These are phyloP conservation scores for Heliconius hortense DNA, from an alignment of 2,888 invertebrate genomes.

Conservation along the genomic window DNA sequence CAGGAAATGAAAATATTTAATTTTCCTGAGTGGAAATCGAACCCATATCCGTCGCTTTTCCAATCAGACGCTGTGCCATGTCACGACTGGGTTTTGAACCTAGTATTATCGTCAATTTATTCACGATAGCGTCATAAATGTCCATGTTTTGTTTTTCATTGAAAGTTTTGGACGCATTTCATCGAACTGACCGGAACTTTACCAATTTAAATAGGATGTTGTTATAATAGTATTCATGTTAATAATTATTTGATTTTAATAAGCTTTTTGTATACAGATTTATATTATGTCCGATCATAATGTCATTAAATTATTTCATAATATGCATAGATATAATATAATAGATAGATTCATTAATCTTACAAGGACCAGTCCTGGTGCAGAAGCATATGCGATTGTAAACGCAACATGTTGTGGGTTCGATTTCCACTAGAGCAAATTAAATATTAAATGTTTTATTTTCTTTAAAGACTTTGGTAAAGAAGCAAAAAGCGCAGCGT, in stretches of 20 bases:
- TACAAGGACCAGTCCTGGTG: neutral
- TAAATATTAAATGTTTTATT: no score
- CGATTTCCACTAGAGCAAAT: neutral
- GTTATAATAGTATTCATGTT: neutral
- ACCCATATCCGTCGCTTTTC: no score
- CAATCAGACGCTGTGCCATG: no score
- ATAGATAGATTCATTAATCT: neutral
- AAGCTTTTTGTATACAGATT: neutral
- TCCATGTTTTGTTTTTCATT: constrained; percentile 4
- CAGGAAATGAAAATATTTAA: no score
- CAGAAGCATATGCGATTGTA: neutral
- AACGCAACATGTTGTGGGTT: neutral
- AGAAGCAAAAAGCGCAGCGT: no score
- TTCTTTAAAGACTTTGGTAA: no score
- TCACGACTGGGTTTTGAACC: neutral
- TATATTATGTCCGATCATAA: neutral
- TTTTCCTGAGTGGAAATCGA: no score
- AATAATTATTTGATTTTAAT: constrained; percentile 13
- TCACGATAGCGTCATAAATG: neutral
- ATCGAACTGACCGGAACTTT: neutral
- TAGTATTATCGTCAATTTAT: neutral
- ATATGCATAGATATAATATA: neutral
- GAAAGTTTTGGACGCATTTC: neutral
- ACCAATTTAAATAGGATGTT: constrained; percentile 2
- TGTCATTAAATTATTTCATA: neutral